Evolutionary conservation across 2,888 invertebrate genomes (phyloP).

Genomic region (Amphipyra berbera): DNA sequence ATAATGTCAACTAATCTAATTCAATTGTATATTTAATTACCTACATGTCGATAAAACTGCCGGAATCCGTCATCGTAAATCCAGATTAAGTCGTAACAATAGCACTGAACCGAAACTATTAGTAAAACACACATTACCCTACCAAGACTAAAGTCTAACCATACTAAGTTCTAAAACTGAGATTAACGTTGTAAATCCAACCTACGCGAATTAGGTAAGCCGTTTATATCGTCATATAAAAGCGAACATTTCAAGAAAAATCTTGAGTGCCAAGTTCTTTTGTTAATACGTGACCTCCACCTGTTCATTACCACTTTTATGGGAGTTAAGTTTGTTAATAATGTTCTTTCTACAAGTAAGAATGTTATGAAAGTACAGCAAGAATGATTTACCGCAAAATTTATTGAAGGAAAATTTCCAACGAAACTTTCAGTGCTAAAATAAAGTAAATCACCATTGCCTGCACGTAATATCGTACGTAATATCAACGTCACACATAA

Average conservation of each 20-base stretch:
- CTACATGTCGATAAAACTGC: slow-evolving; percentile 39
- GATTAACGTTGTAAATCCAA: slow-evolving; percentile 61
- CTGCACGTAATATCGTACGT: slow-evolving; percentile 14
- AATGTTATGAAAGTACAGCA: neutral
- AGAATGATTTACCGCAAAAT: too few relatives aligned
- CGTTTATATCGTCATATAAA: slow-evolving; percentile 11
- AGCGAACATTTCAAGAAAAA: slow-evolving; percentile 56
- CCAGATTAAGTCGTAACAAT: slow-evolving; percentile 43
- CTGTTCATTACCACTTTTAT: neutral
- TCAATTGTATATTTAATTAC: slow-evolving; percentile 12
- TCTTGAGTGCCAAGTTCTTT: too few relatives aligned
- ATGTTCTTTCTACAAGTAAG: neutral
- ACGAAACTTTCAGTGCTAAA: too few relatives aligned
- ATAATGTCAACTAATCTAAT: slow-evolving; percentile 4
- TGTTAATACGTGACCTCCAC: neutral
- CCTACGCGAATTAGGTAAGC: slow-evolving; percentile 62
- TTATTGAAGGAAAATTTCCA: too few relatives aligned
- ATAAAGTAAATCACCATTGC: neutral
- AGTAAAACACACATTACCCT: slow-evolving; percentile 28
- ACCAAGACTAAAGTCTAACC: slow-evolving; percentile 26
- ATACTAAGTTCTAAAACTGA: slow-evolving; percentile 44
- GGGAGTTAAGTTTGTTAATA: neutral
- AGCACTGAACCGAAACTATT: slow-evolving; percentile 30
- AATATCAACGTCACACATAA: slow-evolving; percentile 17
- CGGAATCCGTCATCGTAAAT: slow-evolving; percentile 31